Conservation (phyloP, 2,888 invertebrate species). For the Ochlodes sylvanus region DNA sequence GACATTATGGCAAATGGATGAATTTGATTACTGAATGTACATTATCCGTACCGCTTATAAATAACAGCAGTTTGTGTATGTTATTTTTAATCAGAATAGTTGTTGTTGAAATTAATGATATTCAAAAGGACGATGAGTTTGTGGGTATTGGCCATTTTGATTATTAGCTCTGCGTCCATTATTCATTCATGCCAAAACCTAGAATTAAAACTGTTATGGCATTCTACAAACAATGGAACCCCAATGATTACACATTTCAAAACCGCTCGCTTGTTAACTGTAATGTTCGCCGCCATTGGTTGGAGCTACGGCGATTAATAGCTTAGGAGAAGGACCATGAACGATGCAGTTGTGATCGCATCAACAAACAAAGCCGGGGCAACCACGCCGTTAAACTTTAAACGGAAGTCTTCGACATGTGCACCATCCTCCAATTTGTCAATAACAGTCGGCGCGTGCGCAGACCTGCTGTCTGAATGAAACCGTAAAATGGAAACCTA, state of each 20-base stretch:
- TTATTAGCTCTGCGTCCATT: too few species aligned
- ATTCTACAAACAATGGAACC: not conserved
- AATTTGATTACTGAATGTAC: slow-evolving; percentile 23
- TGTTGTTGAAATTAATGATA: not conserved
- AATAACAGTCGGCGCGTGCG: slow-evolving; percentile 71
- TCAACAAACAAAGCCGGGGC: slow-evolving; percentile 83
- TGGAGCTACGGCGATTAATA: slow-evolving; percentile 66
- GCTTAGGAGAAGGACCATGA: slow-evolving; percentile 72
- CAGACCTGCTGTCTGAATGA: slow-evolving; percentile 46
- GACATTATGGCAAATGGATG: slow-evolving; percentile 37
- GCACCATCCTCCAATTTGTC: slow-evolving; percentile 74
- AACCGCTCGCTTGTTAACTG: slow-evolving; percentile 18
- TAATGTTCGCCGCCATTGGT: slow-evolving; percentile 47
- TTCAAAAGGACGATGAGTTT: too few species aligned
- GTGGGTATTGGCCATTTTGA: too few species aligned
- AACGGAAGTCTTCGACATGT: slow-evolving; percentile 82
- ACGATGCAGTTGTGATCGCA: slow-evolving; percentile 74
- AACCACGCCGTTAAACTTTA: slow-evolving; percentile 82
- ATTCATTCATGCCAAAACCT: too few species aligned
- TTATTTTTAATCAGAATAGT: not conserved
- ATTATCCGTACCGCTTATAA: slow-evolving; percentile 22
- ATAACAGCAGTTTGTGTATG: not conserved
- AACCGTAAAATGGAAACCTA: slow-evolving; percentile 39
- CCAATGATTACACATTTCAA: slow-evolving; percentile 25
- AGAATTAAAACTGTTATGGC: too few species aligned